A percentile compares a stretch with the other conserved stretches of the same genome.
These are phyloP conservation scores for Neostethus bicornis DNA, from an alignment of 2,797 vertebrate genomes.

Conservation along the genomic window DNA sequence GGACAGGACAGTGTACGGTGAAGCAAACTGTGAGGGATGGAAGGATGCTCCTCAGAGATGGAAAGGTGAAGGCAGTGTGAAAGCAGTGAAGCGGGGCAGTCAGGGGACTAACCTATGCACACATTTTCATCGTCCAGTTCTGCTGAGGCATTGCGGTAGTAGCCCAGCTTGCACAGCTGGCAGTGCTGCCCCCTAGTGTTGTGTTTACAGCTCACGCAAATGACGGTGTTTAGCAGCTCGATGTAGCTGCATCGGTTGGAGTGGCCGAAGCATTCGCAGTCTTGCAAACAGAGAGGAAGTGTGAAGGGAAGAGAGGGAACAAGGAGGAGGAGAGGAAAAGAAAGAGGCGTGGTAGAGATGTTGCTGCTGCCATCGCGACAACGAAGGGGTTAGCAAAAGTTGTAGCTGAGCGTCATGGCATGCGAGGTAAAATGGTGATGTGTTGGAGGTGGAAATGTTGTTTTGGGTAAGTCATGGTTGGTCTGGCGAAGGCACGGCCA, in stretches of 20 bases:
- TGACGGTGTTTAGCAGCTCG: conserved; percentile 97
- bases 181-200: conserved; percentile 99
- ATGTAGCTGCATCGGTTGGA: conserved; percentile 99
- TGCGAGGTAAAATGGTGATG: conserved; percentile 83
- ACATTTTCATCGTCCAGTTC: conserved; percentile 99
- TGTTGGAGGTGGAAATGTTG: conserved; percentile 16
- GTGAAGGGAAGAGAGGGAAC: conserved; percentile 30
- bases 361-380: conserved; percentile 56
- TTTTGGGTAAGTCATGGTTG: conserved; percentile 42
- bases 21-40: conserved; percentile 26
- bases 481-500: conserved; percentile 60
- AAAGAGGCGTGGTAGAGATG: conserved; percentile 59
- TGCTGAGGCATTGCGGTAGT: conserved; percentile 98
- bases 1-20: conserved; percentile 26
- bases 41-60: conserved; percentile 47
- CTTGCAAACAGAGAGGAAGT: conserved; percentile 94
- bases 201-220: conserved; percentile 99
- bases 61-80: conserved; percentile 47
- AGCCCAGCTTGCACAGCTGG: conserved; percentile 98
- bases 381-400: conserved; percentile 68
- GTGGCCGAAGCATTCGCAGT: conserved; percentile 99
- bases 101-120: conserved; percentile 96
- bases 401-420: conserved; percentile 80
- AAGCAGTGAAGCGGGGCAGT: conserved; percentile 44
- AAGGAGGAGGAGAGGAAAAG: conserved; percentile 31